A percentile compares a stretch with the other conserved stretches of the same genome.
Evolutionary conservation across 1,140 invertebrate genomes (phyloP).

Genomic region (Drosophila tristis): DNA sequence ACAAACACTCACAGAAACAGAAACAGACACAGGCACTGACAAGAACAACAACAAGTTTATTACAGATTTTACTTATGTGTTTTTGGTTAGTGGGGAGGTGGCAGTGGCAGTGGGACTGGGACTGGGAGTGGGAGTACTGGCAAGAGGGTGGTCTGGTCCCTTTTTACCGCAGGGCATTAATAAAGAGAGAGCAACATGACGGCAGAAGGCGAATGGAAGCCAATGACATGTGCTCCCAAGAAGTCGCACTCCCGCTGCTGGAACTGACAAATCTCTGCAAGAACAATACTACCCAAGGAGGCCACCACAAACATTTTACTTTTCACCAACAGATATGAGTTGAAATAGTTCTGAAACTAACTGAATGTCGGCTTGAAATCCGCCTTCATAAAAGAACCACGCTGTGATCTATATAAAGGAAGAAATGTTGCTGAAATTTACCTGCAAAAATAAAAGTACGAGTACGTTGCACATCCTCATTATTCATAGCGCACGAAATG

Average conservation of each 20-base stretch:
- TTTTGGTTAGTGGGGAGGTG: slow-evolving; percentile 49
- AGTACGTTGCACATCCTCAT: too few relatives aligned
- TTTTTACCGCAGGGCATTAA: slow-evolving; percentile 69
- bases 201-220: slow-evolving; percentile 33
- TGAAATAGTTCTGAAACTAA: too few relatives aligned
- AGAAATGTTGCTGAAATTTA: too few relatives aligned
- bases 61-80: slow-evolving; percentile 81
- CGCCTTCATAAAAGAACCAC: too few relatives aligned
- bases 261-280: slow-evolving; percentile 22
- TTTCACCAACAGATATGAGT: too few relatives aligned
- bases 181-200: slow-evolving; percentile 68
- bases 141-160: not conserved
- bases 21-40: slow-evolving; percentile 28
- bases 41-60: slow-evolving; percentile 72
- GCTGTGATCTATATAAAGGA: too few relatives aligned
- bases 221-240: slow-evolving; percentile 44
- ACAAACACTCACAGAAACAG: slow-evolving; percentile 78
- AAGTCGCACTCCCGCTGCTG: slow-evolving; percentile 37
- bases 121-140: not conserved
- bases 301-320: too few relatives aligned
- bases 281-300: too few relatives aligned
- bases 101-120: not conserved
- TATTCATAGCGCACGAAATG: too few relatives aligned
- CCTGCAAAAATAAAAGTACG: too few relatives aligned
- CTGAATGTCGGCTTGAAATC: too few relatives aligned